Evolutionary conservation across 2,113 vertebrate species (phyloP).

Genomic region (Chaetodon trifascialis): DNA sequence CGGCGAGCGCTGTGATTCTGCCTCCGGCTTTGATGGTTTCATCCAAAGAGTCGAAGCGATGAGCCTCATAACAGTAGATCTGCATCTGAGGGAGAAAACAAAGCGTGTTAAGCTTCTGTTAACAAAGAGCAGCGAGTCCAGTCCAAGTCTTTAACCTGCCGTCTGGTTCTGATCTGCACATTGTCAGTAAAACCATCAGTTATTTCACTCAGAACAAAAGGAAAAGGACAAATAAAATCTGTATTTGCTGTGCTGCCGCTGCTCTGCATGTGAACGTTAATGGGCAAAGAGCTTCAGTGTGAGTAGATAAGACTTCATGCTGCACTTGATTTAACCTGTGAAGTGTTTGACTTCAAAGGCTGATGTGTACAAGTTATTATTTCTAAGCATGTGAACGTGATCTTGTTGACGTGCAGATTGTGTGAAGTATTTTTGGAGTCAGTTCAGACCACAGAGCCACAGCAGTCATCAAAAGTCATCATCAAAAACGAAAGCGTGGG

Average conservation of each 20-base stretch:
- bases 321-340: neutral
- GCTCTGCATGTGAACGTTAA: too few species aligned
- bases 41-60: slow-evolving; percentile 88
- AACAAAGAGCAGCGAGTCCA: neutral
- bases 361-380: neutral
- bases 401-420: neutral
- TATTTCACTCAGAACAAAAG: too few species aligned
- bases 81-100: slow-evolving; percentile 90
- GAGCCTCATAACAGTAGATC: slow-evolving; percentile 93
- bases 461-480: too few species aligned
- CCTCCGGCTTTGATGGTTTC: slow-evolving; percentile 90
- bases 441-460: neutral
- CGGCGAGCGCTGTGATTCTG: slow-evolving; percentile 90
- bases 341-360: neutral
- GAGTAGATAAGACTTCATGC: neutral
- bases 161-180: too few species aligned
- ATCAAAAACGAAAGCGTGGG: too few species aligned
- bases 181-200: too few species aligned
- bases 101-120: neutral
- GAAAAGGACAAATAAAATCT: neutral
- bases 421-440: neutral
- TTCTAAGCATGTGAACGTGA: neutral
- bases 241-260: neutral
- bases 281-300: too few species aligned
- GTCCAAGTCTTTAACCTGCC: neutral